phyloP scores from a whole-genome alignment of 2,113 vertebrate genomes.

The Lepisosteus osseus region DNA sequence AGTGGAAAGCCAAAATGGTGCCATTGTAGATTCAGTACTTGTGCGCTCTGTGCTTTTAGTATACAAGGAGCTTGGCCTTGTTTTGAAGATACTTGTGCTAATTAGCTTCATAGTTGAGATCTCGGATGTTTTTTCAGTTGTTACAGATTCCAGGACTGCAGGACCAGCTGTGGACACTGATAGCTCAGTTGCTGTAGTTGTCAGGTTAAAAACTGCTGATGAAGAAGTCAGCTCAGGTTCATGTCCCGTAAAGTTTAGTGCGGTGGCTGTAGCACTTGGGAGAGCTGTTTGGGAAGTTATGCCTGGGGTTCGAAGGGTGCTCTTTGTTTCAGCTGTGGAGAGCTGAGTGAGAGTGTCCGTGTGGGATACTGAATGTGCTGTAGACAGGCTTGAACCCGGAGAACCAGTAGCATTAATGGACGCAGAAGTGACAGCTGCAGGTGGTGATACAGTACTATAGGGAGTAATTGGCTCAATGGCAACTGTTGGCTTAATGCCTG shows the following conservation, averaged over 20 bases:
- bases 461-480: conserved; percentile 36
- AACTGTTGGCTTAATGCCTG: conserved; percentile 74
- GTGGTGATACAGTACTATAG: conserved; percentile 30
- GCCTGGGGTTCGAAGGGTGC: conserved; percentile 7
- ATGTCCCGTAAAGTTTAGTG: conserved; percentile 15
- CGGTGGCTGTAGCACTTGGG: background rate
- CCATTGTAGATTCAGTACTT: conserved; percentile 31
- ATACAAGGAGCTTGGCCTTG: conserved; percentile 8
- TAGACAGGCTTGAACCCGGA: conserved; percentile 4
- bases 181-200: background rate
- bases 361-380: conserved; percentile 15
- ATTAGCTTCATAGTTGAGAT: conserved; percentile 1
- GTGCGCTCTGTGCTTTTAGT: conserved; percentile 31
- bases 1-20: conserved; percentile 6
- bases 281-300: conserved; percentile 13
- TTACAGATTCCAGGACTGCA: conserved; percentile 30
- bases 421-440: conserved; percentile 37
- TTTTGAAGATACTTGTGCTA: conserved; percentile 28
- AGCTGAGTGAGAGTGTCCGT: background rate
- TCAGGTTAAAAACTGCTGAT: conserved; percentile 12
- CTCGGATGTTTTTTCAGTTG: conserved; percentile 39
- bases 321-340: conserved; percentile 18
- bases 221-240: conserved; percentile 7
- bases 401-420: conserved; percentile 16
- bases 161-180: conserved; percentile 27